Evolutionary conservation across 2,113 vertebrate genomes (phyloP), one percentile per base, ranked within the genome.

Genomic region (Cephalopholis sonnerati): DNA sequence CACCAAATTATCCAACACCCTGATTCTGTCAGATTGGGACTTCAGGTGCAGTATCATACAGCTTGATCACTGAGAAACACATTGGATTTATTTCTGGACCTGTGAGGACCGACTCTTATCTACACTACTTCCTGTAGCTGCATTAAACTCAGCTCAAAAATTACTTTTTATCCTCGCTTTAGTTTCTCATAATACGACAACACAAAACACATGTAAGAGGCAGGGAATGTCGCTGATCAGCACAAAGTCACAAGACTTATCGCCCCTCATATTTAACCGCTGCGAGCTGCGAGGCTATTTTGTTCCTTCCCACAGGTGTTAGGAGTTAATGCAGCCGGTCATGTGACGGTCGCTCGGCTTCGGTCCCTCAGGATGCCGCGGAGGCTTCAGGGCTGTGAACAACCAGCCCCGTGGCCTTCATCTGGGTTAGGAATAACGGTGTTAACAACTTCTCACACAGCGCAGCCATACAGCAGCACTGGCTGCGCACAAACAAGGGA

Each of bases 351-450:
- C 25, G 66, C 62, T 64, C 39, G 27, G 86, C 89, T 80, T 70
- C 57, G 71, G 77, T 88, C 79, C 81, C 75, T 59, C 82, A 66
- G 76, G 86, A 91, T 87, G 89, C 90, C 83, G 36, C 69, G n/a
- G 83, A 85, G 77, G 79, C 80, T 88, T 83, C 81, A 46, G 74
- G 86, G 84, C 85, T 79, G 74, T 79, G 89, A 93, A 90, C 88
- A 87, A 83, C 85, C 67, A 68, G 79, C 67, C 61, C 48, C 3
- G 12, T 53, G 39, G 87, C 89, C 90, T 93, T 93, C 85, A 65
- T 86, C 84, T 80, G 83, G 24, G 90, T 92, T 91, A 83, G 90
- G 91, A 94, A 94, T 93, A 94, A 90, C 88, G 64, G 91, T 85
- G 92, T 92, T 93, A 92, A 93, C 91, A 92, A 89, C 89, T 90